These are phyloP conservation scores for Noctua fimbriata DNA, from an alignment of 2,888 invertebrate genomes.

Conservation along the genomic window DNA sequence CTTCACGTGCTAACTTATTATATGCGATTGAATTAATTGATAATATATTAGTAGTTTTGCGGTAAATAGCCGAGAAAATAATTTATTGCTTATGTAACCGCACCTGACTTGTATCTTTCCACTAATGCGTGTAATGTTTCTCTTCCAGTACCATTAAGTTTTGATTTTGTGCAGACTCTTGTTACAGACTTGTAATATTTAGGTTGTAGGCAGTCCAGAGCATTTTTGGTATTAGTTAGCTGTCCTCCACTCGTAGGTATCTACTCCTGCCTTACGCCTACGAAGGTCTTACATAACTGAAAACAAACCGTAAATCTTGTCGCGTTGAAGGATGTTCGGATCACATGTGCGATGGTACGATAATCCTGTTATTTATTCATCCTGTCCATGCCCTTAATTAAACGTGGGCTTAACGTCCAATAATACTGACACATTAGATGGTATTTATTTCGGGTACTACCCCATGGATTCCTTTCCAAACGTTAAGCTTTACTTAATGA, in stretches of 20 bases:
- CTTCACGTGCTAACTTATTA: conserved; percentile 40
- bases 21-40: conserved; percentile 45
- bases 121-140: conserved; percentile 56
- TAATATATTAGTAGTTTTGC: conserved; percentile 43
- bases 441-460: conserved; percentile 79
- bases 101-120: conserved; percentile 53
- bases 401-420: conserved; percentile 75
- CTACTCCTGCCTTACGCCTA: conserved; percentile 33
- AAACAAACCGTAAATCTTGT: conserved; percentile 70
- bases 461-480: conserved; percentile 72
- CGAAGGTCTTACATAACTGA: conserved; percentile 62
- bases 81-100: conserved; percentile 46
- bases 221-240: conserved; percentile 37
- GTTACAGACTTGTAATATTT: conserved; percentile 28
- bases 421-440: conserved; percentile 78
- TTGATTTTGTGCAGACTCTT: conserved; percentile 58
- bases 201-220: conserved; percentile 19
- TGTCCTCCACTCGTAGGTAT: conserved; percentile 15
- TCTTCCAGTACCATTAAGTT: conserved; percentile 46
- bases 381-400: conserved; percentile 81
- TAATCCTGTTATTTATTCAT: conserved; percentile 87
- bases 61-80: conserved; percentile 40
- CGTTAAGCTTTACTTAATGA: conserved; percentile 80
- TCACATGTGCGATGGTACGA: conserved; percentile 81
- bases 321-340: conserved; percentile 70